phyloP scores from a whole-genome alignment of 2,888 invertebrate species.

The Blastobasis lacticolella region DNA sequence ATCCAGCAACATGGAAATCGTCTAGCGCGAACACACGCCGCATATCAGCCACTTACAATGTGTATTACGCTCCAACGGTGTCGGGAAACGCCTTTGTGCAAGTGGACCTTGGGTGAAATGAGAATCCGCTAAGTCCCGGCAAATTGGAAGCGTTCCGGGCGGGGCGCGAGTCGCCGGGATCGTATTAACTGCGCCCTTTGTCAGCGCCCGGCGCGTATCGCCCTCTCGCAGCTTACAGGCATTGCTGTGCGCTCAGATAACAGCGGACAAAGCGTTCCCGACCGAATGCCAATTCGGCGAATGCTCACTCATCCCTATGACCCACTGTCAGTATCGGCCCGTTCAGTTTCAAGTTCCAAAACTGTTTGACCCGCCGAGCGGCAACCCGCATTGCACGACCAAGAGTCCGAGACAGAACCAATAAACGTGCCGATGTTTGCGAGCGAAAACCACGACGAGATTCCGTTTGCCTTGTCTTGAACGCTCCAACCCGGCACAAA shows the following conservation, averaged over 20 bases:
- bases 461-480: not conserved
- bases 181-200: slow-evolving; percentile 45
- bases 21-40: too few species aligned
- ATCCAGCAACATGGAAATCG: too few species aligned
- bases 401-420: not conserved
- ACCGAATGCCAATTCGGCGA: slow-evolving; percentile 40
- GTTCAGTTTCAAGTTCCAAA: slow-evolving; percentile 17
- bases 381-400: not conserved
- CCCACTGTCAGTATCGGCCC: slow-evolving; percentile 27
- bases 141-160: slow-evolving; percentile 49
- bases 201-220: slow-evolving; percentile 26
- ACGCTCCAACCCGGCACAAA: too few species aligned
- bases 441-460: not conserved
- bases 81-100: slow-evolving; percentile 42
- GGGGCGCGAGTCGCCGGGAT: slow-evolving; percentile 25
- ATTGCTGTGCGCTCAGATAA: slow-evolving; percentile 49
- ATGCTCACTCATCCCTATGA: slow-evolving; percentile 42
- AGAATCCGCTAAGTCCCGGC: slow-evolving; percentile 42
- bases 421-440: not conserved
- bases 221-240: slow-evolving; percentile 41
- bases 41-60: slow-evolving; percentile 29
- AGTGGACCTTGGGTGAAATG: slow-evolving; percentile 39
- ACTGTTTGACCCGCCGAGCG: not conserved
- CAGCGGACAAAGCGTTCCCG: slow-evolving; percentile 42
- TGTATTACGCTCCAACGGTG: slow-evolving; percentile 27